Base-by-base conservation (phyloP, 2,113 vertebrate genomes). In the Tylochromis polylepis region DNA sequence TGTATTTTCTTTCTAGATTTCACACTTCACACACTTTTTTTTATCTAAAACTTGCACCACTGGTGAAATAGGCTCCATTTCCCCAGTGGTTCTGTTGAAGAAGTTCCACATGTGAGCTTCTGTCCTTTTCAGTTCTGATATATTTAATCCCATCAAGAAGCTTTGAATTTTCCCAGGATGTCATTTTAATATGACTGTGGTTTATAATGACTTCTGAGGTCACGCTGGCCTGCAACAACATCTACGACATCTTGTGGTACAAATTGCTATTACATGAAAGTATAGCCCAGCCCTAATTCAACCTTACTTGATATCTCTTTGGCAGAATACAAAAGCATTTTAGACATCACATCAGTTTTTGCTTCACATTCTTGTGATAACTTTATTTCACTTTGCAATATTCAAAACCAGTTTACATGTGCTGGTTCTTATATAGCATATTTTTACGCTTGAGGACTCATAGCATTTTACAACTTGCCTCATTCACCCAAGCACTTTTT, bases 361-460 rank as follows among this genome's bases (percentile, higher is more conserved):
- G 3, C 29, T 60, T 1, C 34, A 65, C 0, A 65, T 65, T 0
- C 34, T 41, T n/a, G 0, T 41, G 34, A 67, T 5, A 8, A 38
- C 59, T 38, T 11, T 67, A 8, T 67, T 67, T 41, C 34, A 67
- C 34, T 67, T 67, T 67, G 34, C 34, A 67, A 38, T 11, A 2
- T 60, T 60, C 27, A 31, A 60, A 60, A 60, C 58, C 29, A 60
- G 31, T 60, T 60, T 11, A 62, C 59, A 62, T n/a, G 4, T 12
- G 59, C 31, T 62, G 31, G 31, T 36, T 62, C 59, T 20, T 62
- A 11, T 34, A 1, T 62, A 36, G 59, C 5, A 0, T 27, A 62
- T 62, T 36, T 18, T 62, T 36, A 36, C 31, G 36, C 18, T 1
- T 62, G 10, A 62, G 59, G 18, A 62, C 31, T 62, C 10, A 7